A percentile compares a stretch with the other conserved stretches of the same genome.
These are phyloP conservation scores for Alcedo quadribrachys DNA, from an alignment of 2,797 vertebrate species.

Conservation along the genomic window DNA sequence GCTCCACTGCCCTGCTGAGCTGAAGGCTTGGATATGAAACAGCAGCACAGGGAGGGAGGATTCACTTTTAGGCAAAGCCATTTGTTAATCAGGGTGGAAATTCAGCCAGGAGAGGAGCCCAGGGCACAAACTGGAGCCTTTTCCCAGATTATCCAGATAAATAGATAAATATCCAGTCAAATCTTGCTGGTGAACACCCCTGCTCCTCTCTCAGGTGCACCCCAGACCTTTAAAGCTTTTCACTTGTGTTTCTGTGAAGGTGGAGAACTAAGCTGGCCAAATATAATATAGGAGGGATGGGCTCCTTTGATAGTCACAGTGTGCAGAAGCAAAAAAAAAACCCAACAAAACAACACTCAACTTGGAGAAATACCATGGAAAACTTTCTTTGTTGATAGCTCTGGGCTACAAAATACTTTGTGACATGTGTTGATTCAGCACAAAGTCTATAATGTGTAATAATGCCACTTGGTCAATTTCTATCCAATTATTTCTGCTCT, in stretches of 20 bases:
- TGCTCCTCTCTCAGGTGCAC: not conserved
- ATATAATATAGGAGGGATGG: not conserved
- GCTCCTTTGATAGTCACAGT: not conserved
- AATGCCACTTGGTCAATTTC: not conserved
- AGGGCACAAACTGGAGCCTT: rapidly evolving
- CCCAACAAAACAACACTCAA: not conserved
- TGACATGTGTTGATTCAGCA: not conserved
- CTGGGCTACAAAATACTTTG: not conserved
- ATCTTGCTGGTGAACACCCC: not conserved
- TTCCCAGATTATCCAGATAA: not conserved
- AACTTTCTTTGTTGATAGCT: not conserved
- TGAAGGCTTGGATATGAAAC: rapidly evolving
- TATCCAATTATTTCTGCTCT: conserved; percentile 1
- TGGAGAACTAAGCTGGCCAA: not conserved
- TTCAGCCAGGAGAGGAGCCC: not conserved
- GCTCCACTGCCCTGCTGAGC: not conserved
- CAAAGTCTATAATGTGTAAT: not conserved
- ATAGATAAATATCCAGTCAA: not conserved
- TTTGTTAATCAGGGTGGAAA: not conserved
- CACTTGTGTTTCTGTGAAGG: not conserved
- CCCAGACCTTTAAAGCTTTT: not conserved
- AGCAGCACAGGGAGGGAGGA: rapidly evolving
- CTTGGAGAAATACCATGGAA: not conserved
- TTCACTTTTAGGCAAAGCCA: not conserved
- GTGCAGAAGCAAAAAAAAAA: not conserved